phyloP scores from a whole-genome alignment of 2,888 invertebrate species.

The Cylindroiulus punctatus region DNA sequence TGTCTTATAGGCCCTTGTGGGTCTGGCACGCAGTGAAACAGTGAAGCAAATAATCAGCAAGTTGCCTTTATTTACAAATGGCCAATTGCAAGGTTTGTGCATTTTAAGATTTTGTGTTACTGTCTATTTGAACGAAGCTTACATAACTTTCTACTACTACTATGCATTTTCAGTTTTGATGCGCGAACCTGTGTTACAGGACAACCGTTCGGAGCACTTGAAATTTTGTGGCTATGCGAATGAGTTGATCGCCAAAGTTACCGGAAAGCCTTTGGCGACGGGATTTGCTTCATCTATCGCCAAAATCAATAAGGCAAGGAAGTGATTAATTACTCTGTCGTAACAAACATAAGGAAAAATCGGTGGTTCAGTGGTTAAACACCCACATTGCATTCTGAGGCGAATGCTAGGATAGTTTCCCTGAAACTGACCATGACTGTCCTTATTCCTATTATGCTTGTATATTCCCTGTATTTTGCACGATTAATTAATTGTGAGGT shows the following conservation, averaged over 20 bases:
- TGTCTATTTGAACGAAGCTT: neutral
- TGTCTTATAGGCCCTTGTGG: constrained; percentile 77
- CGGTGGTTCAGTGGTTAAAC: no score
- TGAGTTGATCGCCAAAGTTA: constrained; percentile 87
- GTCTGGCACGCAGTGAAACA: constrained; percentile 91
- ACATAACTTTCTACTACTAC: neutral
- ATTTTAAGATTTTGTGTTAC: neutral
- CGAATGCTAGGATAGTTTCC: no score
- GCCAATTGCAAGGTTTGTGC: constrained; percentile 84
- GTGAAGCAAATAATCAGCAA: constrained; percentile 94
- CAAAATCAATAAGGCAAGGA: constrained; percentile 83
- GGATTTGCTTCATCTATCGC: constrained; percentile 82
- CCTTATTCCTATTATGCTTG: no score
- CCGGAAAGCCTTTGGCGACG: constrained; percentile 81
- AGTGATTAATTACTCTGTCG: neutral
- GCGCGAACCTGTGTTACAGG: constrained; percentile 96
- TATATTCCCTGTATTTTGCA: no score
- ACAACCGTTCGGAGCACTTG: constrained; percentile 94
- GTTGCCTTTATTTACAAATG: constrained; percentile 90
- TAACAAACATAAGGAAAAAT: no score
- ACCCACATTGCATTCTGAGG: no score
- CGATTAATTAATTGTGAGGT: no score
- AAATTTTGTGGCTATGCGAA: constrained; percentile 94
- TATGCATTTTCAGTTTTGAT: constrained; percentile 75
- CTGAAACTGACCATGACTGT: no score